Conservation (phyloP, 2,113 vertebrate genomes). For the Hymenochirus boettgeri region DNA sequence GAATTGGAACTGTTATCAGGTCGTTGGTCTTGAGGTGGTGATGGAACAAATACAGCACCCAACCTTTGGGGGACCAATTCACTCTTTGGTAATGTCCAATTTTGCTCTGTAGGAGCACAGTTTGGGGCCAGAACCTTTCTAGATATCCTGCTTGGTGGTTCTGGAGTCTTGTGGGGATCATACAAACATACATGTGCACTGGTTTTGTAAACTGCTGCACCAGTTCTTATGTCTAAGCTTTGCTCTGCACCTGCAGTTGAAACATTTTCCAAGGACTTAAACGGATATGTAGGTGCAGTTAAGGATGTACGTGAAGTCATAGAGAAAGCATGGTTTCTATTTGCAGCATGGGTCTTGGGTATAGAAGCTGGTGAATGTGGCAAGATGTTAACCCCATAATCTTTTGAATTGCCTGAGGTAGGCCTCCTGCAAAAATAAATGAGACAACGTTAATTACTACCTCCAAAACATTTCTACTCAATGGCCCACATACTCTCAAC, state of each 20-base stretch:
- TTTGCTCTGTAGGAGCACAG: background rate
- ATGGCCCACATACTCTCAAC: too few relatives aligned
- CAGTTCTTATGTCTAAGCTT: background rate
- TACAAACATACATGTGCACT: background rate
- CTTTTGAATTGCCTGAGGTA: slow-evolving; percentile 29
- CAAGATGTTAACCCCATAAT: background rate
- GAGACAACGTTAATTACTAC: too few relatives aligned
- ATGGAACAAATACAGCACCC: background rate
- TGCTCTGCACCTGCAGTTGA: background rate
- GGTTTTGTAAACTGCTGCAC: background rate
- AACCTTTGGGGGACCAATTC: background rate
- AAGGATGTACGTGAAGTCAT: background rate
- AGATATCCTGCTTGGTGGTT: too few relatives aligned
- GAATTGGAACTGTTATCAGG: background rate
- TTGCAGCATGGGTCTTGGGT: background rate
- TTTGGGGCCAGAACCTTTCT: background rate
- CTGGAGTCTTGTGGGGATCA: background rate
- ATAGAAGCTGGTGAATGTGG: background rate
- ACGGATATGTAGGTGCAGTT: background rate
- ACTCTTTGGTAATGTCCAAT: background rate
- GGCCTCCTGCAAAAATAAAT: background rate
- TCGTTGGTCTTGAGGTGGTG: slow-evolving; percentile 13
- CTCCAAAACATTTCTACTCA: too few relatives aligned
- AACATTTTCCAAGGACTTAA: background rate
- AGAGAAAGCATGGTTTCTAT: background rate